phyloP scores from a whole-genome alignment of 1,140 invertebrate species.

The Ceratitis capitata region DNA sequence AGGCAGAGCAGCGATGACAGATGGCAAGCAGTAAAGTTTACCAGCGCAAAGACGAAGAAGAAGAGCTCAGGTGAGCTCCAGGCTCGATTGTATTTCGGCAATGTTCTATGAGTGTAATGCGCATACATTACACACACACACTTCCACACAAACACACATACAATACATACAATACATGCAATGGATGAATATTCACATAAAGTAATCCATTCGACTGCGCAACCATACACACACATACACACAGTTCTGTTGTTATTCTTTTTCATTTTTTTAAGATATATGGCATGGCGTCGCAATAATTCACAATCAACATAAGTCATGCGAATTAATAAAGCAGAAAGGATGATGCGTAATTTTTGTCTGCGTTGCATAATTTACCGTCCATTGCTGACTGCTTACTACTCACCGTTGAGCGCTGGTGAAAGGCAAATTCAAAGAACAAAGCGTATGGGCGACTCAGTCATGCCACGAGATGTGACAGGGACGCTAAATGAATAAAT shows the following conservation, averaged over 20 bases:
- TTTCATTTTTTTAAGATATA: background rate
- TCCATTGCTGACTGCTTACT: no score
- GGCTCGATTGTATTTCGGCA: background rate
- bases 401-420: no score
- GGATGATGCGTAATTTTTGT: conserved; percentile 35
- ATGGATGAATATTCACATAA: background rate
- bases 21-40: background rate
- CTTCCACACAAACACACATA: background rate
- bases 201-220: background rate
- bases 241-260: background rate
- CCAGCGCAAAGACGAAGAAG: no score
- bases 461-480: no score
- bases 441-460: background rate
- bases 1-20: background rate
- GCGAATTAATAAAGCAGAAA: conserved; percentile 15
- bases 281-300: background rate
- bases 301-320: conserved; percentile 34
- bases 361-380: conserved; percentile 3
- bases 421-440: background rate
- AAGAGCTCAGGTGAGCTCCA: conserved; percentile 9
- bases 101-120: background rate
- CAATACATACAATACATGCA: background rate
- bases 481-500: no score
- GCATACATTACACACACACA: background rate
- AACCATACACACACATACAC: background rate